A percentile compares a stretch with the other conserved stretches of the same genome.
phyloP scores from a whole-genome alignment of 1,140 invertebrate species.

The Pollicipes pollicipes region DNA sequence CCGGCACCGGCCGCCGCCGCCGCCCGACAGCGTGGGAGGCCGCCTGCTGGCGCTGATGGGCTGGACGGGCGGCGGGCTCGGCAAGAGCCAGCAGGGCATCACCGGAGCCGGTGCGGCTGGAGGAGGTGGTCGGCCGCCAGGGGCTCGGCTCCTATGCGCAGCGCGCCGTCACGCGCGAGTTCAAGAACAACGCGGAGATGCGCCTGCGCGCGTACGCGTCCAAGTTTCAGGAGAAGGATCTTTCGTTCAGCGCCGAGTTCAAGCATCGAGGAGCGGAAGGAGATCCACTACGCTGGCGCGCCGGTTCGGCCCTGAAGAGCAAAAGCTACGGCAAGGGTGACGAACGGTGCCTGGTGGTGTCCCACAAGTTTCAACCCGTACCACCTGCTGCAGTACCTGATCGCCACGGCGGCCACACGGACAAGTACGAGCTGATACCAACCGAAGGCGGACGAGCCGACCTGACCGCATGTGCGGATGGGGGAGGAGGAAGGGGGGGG shows the following conservation, averaged over 20 bases:
- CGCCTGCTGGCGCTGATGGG: slow-evolving; percentile 62
- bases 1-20: no score
- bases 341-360: slow-evolving; percentile 31
- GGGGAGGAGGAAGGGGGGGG: no score
- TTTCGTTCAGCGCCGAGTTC: slow-evolving; percentile 43
- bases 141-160: slow-evolving; percentile 7
- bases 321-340: slow-evolving; percentile 35
- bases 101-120: slow-evolving; percentile 37
- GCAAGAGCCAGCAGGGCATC: slow-evolving; percentile 46
- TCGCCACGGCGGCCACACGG: not conserved
- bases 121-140: slow-evolving; percentile 6
- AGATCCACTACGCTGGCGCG: slow-evolving; percentile 38
- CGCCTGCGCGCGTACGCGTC: not conserved
- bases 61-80: slow-evolving; percentile 56
- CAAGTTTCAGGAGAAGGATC: slow-evolving; percentile 25
- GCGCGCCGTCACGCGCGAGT: slow-evolving; percentile 5
- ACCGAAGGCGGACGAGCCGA: not conserved
- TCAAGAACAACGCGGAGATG: not conserved
- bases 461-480: no score
- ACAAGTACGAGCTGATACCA: not conserved
- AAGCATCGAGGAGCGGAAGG: slow-evolving; percentile 46
- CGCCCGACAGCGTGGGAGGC: slow-evolving; percentile 37
- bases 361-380: slow-evolving; percentile 25
- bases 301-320: slow-evolving; percentile 33
- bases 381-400: not conserved